Percentiles rank a stretch among this genome's conserved stretches.
phyloP scores from a whole-genome alignment of 2,797 vertebrate genomes.

The Odontamblyopus lacepedii region DNA sequence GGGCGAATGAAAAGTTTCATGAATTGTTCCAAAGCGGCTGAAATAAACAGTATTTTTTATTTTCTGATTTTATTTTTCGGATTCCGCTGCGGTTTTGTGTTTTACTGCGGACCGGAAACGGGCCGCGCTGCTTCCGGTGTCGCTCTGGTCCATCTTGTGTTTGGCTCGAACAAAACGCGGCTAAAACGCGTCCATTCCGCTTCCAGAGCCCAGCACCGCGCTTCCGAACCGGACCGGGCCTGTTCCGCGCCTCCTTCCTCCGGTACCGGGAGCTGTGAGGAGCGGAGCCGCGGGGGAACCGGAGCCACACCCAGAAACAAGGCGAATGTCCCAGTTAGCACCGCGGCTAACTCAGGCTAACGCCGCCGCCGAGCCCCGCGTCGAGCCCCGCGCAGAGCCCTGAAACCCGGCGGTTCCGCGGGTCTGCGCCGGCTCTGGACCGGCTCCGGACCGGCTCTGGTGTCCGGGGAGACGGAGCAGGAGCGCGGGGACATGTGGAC shows the following conservation, averaged over 20 bases:
- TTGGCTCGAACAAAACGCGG: constrained; percentile 67
- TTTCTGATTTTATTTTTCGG: constrained; percentile 43
- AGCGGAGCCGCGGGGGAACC: constrained; percentile 7
- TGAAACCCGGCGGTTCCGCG: background rate
- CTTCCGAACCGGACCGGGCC: background rate
- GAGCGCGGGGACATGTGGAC: constrained; percentile 25
- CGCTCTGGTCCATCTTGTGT: constrained; percentile 69
- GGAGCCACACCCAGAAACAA: constrained; percentile 53
- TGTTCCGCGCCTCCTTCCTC: background rate
- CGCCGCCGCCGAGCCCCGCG: constrained; percentile 15
- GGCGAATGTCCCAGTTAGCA: constrained; percentile 47
- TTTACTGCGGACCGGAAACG: constrained; percentile 39
- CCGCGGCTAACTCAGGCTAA: constrained; percentile 37
- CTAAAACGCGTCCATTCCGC: constrained; percentile 15
- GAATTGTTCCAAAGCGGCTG: too few species aligned
- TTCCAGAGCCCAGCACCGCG: constrained; percentile 19
- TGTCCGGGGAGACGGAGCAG: background rate
- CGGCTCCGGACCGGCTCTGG: background rate
- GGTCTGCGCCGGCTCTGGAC: constrained; percentile 13
- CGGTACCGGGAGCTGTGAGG: constrained; percentile 30
- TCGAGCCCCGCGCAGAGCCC: background rate
- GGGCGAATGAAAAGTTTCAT: too few species aligned
- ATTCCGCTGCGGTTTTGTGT: constrained; percentile 19
- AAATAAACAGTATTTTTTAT: background rate
- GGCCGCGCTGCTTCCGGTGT: constrained; percentile 37